Base-by-base conservation (phyloP, 2,888 invertebrate genomes). In the Stenodema calcarata region DNA sequence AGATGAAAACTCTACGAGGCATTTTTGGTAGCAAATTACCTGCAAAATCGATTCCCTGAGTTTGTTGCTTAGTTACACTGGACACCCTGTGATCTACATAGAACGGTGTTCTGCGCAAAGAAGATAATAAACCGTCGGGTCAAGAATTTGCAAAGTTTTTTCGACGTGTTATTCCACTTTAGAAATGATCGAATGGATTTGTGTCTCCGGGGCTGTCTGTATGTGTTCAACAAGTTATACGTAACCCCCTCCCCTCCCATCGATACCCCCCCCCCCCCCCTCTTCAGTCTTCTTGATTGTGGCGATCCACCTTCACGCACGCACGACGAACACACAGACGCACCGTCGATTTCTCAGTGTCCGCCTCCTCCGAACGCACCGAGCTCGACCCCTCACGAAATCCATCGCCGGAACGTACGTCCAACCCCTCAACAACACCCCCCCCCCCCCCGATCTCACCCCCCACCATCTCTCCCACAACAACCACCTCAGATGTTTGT, bases 271-370 rank as follows among this genome's bases (percentile, higher is more conserved):
- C 23, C 35, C 73, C 35, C 73, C 9, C 30, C 9, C n/a, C 35
- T 18, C 41, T 35, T 30, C 41, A 30, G 73, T 73, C 35, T 73
- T 73, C 73, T 73, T 73, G 73, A 73, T 73, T 73, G 73, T 73
- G 73, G 30, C 35, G 73, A 62, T 62, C 62, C 62, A 7, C 62
- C 18, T 23, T 2, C 62, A 23, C 62, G 62, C 62, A n/a, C 18
- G 1, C 62, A n/a, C 27, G 9, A 23, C 62, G 11, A 0, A 11
- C 62, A 4, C n/a, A 16, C 11, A 62, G 11, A 62, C 62, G 23
- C 62, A 4, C 62, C 62, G 23, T 62, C 62, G 23, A 62, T 62
- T 62, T 62, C 62, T 62, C 23, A 6, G 18, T 23, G 62, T 62
- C 18, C 27, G 62, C 62, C 62, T 23, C n/a, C 23, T 23, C 27